These are phyloP conservation scores for Pammene fasciana DNA, from an alignment of 2,888 invertebrate genomes.

Conservation along the genomic window DNA sequence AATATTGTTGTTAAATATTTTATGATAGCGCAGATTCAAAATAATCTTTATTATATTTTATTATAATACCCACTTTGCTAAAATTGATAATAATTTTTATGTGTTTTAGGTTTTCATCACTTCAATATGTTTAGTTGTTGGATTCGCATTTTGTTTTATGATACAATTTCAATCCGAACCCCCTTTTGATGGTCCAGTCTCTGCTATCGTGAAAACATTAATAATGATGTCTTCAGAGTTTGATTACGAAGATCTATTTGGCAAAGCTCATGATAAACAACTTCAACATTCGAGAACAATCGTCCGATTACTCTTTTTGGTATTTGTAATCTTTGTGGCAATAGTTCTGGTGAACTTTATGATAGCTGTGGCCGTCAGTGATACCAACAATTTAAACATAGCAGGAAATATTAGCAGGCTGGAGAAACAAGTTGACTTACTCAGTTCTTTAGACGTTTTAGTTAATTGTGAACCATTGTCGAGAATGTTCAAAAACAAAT, in stretches of 20 bases:
- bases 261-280: slow-evolving; percentile 39
- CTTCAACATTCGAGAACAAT: slow-evolving; percentile 51
- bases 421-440: slow-evolving; percentile 60
- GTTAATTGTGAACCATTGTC: slow-evolving; percentile 47
- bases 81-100: background rate
- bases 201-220: slow-evolving; percentile 59
- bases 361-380: slow-evolving; percentile 65
- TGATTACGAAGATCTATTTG: slow-evolving; percentile 59
- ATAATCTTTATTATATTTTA: too few relatives aligned
- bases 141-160: slow-evolving; percentile 62
- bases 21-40: too few relatives aligned
- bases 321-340: slow-evolving; percentile 59
- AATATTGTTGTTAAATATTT: background rate
- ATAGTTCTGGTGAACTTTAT: slow-evolving; percentile 64
- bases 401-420: slow-evolving; percentile 58
- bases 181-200: slow-evolving; percentile 56
- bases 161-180: slow-evolving; percentile 55
- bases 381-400: slow-evolving; percentile 58
- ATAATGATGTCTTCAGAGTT: slow-evolving; percentile 69
- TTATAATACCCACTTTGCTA: background rate
- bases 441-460: slow-evolving; percentile 52
- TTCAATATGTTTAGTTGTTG: slow-evolving; percentile 56
- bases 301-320: slow-evolving; percentile 56
- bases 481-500: slow-evolving; percentile 43
- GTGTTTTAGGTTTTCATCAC: slow-evolving; percentile 54